Evolutionary conservation across 2,888 invertebrate genomes (phyloP).

Genomic region (Spilarctia lutea): DNA sequence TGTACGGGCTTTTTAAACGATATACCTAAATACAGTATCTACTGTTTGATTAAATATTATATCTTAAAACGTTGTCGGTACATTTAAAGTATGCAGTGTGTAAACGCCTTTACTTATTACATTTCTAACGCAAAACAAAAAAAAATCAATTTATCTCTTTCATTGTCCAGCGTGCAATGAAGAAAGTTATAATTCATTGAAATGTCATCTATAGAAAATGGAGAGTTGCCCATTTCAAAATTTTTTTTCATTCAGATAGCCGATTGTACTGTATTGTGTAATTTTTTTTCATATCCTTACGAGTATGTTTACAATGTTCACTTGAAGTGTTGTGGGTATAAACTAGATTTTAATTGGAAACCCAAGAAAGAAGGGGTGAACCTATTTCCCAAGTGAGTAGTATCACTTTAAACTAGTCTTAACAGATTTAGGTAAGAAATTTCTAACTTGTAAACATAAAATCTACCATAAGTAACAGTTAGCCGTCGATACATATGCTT

Average conservation of each 20-base stretch:
- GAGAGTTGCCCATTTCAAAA: not conserved
- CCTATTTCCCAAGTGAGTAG: constrained; percentile 44
- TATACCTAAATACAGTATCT: too few relatives aligned
- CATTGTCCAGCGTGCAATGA: not conserved
- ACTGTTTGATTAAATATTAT: too few relatives aligned
- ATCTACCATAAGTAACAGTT: not conserved
- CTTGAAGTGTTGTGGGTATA: constrained; percentile 20
- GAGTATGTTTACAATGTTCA: not conserved
- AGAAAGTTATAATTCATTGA: not conserved
- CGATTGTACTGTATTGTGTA: not conserved
- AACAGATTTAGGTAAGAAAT: constrained; percentile 39
- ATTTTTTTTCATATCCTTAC: not conserved
- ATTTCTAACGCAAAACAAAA: not conserved
- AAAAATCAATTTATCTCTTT: not conserved
- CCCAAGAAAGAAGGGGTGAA: constrained; percentile 44
- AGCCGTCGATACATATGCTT: not conserved
- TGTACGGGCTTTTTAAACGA: too few relatives aligned
- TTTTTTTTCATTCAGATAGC: not conserved
- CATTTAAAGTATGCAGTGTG: too few relatives aligned
- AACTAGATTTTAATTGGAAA: constrained; percentile 40
- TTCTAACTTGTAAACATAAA: constrained; percentile 29
- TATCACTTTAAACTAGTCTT: constrained; percentile 53
- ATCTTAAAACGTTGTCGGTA: too few relatives aligned
- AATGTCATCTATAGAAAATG: not conserved
- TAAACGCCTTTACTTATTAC: too few relatives aligned